These are phyloP conservation scores for Catostomus latipinnis DNA, from an alignment of 2,797 vertebrate genomes.

Conservation along the genomic window DNA sequence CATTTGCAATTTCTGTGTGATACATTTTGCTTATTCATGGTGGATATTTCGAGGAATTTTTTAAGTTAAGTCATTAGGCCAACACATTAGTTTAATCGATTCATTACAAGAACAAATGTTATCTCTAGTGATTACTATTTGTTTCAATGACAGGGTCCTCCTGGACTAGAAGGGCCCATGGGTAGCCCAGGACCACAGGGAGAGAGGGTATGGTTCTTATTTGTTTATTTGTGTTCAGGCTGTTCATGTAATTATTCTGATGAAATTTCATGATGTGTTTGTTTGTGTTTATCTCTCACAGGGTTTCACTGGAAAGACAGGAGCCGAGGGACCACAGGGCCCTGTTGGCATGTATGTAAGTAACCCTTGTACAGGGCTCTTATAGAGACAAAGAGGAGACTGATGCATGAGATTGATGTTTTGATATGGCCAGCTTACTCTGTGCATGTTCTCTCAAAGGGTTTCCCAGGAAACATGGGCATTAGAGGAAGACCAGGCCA, in stretches of 20 bases:
- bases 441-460: constrained; percentile 68
- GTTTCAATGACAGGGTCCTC: constrained; percentile 76
- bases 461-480: constrained; percentile 79
- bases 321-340: constrained; percentile 85
- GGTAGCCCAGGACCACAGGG: constrained; percentile 77
- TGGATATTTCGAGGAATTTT: no score
- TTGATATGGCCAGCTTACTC: not conserved
- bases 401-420: not conserved
- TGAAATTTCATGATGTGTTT: constrained; percentile 21
- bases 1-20: not conserved
- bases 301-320: constrained; percentile 86
- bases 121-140: not conserved
- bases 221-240: constrained; percentile 11
- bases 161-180: constrained; percentile 73
- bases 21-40: not conserved
- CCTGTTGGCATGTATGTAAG: constrained; percentile 90
- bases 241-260: not conserved
- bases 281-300: constrained; percentile 61
- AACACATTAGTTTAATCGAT: not conserved
- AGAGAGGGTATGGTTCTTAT: constrained; percentile 74
- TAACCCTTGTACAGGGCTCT: constrained; percentile 67
- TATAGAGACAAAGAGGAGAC: not conserved
- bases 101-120: not conserved
- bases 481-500: constrained; percentile 80
- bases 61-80: not conserved